Evolutionary conservation across 2,113 vertebrate genomes (phyloP).

Genomic region (Sialia sialis): DNA sequence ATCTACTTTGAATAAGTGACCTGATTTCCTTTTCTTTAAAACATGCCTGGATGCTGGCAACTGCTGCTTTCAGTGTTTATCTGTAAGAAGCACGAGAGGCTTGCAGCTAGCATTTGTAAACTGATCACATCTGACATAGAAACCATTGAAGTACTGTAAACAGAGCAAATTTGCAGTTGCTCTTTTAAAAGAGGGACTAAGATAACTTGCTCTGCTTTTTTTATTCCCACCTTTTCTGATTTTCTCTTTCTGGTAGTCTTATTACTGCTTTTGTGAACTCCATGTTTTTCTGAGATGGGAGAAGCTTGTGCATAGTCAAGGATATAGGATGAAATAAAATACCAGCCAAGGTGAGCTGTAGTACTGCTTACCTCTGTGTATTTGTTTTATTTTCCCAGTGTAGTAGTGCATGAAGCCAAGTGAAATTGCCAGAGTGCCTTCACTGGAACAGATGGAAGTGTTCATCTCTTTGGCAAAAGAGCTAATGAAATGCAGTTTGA

Average conservation of each 20-base stretch:
- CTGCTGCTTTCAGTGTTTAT: background rate
- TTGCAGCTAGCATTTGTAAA: constrained; percentile 5
- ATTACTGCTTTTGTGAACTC: background rate
- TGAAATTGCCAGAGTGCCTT: background rate
- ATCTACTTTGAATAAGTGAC: background rate
- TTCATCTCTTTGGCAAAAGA: background rate
- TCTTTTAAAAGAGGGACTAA: background rate
- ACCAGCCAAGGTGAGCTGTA: background rate
- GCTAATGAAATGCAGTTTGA: background rate
- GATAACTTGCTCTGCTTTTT: background rate
- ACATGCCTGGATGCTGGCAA: background rate
- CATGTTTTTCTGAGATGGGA: background rate
- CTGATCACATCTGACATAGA: constrained; percentile 53
- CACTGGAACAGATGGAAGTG: background rate
- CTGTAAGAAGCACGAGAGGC: background rate
- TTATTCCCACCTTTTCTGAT: background rate
- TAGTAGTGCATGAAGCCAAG: background rate
- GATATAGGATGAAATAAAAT: background rate
- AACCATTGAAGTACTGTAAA: background rate
- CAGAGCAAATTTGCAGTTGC: background rate
- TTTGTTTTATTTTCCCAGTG: background rate
- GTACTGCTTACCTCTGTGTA: background rate
- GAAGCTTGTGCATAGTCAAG: background rate
- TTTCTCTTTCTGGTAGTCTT: background rate
- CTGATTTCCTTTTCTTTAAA: background rate